These are phyloP conservation scores for Zele albiditarsus DNA, from an alignment of 2,888 invertebrate genomes.

Conservation along the genomic window DNA sequence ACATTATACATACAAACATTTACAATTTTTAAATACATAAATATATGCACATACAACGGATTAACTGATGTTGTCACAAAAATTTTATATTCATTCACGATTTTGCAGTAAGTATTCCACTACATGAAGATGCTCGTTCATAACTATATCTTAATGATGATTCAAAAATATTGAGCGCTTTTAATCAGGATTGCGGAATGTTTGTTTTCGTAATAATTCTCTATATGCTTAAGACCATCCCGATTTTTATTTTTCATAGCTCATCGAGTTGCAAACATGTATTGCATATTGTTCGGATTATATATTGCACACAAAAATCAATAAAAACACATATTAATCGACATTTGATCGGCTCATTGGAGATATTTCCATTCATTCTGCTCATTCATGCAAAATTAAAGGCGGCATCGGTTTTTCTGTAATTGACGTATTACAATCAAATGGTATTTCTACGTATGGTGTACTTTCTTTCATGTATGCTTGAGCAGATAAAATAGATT, in stretches of 20 bases:
- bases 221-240: background rate
- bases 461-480: constrained; percentile 37
- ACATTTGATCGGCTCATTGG: background rate
- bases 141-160: background rate
- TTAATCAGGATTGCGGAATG: constrained; percentile 19
- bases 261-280: constrained; percentile 9
- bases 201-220: background rate
- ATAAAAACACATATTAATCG: background rate
- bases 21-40: constrained; percentile 69
- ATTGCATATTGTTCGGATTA: constrained; percentile 13
- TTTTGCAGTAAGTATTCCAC: background rate
- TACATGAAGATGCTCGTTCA: background rate
- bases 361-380: background rate
- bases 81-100: background rate
- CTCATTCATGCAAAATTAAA: background rate
- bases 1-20: constrained; percentile 71
- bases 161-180: constrained; percentile 24
- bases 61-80: constrained; percentile 26
- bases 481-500: constrained; percentile 28
- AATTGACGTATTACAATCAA: constrained; percentile 36
- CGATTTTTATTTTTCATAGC: constrained; percentile 6
- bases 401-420: constrained; percentile 10
- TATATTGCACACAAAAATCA: constrained; percentile 22
- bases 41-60: constrained; percentile 46
- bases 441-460: constrained; percentile 13